Evolutionary conservation across 2,888 invertebrate genomes (phyloP).

Genomic region (Sepiola atlantica): DNA sequence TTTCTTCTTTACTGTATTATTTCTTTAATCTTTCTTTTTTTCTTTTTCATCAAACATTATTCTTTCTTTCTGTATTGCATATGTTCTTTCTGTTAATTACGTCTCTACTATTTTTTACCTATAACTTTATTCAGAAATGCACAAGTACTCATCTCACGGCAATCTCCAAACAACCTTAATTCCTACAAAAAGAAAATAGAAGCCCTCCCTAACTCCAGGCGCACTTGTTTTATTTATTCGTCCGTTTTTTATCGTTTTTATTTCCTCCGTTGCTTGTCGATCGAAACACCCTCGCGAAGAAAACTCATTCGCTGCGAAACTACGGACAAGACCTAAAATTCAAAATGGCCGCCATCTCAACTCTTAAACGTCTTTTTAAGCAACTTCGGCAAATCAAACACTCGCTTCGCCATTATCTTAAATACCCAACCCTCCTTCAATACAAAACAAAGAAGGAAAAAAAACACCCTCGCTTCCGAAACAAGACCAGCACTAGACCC

Average conservation of each 20-base stretch:
- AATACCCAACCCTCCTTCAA: background rate
- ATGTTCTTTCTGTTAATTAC: background rate
- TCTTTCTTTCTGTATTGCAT: background rate
- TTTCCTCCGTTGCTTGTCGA: background rate
- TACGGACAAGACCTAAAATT: background rate
- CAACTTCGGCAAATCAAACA: background rate
- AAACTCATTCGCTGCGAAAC: background rate
- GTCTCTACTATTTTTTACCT: no score
- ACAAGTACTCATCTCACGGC: no score
- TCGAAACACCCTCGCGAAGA: conserved; percentile 32
- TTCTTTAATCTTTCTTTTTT: background rate
- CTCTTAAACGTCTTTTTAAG: background rate
- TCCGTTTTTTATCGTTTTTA: background rate
- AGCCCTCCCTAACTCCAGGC: no score
- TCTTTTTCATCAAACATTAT: background rate
- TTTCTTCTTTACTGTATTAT: background rate
- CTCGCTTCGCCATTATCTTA: background rate
- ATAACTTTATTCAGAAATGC: no score
- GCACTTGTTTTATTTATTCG: no score
- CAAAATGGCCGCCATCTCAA: background rate
- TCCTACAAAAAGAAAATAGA: no score
- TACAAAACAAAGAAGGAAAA: no score
- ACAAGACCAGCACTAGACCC: background rate
- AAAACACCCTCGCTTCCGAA: background rate
- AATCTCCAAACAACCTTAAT: no score